Evolutionary conservation across 1,140 invertebrate genomes (phyloP).

Genomic region (Eubasilissa regina): DNA sequence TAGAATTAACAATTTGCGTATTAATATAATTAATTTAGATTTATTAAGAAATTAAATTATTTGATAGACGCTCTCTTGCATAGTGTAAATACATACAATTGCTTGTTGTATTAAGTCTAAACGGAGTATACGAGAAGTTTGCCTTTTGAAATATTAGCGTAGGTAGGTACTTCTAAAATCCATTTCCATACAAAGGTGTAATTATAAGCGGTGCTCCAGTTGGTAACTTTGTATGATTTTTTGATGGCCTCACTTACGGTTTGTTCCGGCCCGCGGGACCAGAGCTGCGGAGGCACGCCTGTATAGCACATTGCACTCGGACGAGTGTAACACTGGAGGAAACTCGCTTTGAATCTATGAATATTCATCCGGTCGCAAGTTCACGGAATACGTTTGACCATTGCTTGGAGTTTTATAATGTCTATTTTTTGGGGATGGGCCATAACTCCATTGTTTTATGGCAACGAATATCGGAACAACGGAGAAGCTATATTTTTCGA

Average conservation of each 20-base stretch:
- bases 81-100: too few species aligned
- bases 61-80: too few species aligned
- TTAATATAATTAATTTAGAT: too few species aligned
- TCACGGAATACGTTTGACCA: conserved; percentile 54
- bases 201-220: conserved; percentile 53
- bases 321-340: neutral
- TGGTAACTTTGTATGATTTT: conserved; percentile 55
- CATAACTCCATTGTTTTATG: conserved; percentile 24
- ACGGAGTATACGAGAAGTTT: conserved; percentile 3
- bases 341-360: conserved; percentile 38
- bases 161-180: conserved; percentile 37
- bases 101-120: too few species aligned
- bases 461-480: neutral
- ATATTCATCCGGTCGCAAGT: conserved; percentile 55
- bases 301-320: neutral
- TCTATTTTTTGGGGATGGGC: conserved; percentile 12
- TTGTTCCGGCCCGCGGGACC: conserved; percentile 37
- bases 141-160: neutral
- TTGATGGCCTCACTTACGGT: conserved; percentile 51
- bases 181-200: conserved; percentile 55
- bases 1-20: too few species aligned
- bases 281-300: too few species aligned
- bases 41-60: too few species aligned
- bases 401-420: conserved; percentile 50
- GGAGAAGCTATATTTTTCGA: neutral